Base-by-base conservation (phyloP, 1,140 invertebrate genomes). In the Mycetomoellerius zeteki region DNA sequence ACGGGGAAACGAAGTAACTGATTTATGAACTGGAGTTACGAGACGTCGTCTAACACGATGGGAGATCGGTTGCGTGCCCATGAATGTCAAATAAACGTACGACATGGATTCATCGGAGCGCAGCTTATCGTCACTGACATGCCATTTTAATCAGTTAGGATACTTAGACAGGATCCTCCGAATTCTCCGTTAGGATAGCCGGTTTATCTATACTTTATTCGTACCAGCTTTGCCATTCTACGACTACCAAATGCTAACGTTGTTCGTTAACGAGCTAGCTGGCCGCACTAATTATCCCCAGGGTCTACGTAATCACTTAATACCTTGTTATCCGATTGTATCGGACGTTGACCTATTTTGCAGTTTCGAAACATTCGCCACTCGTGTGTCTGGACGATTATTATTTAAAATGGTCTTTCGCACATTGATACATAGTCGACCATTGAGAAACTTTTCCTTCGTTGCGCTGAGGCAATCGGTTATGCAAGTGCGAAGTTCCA, bases 301-400 rank as follows among this genome's bases (percentile, higher is more conserved):
- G 88, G 67, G 88, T 85, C 54, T 67, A 86, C 67, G 76, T 89
- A 88, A 89, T 89, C 88, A 72, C 88, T 90, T 90, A 90, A 90
- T 90, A 86, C 84, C 73, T 86, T 89, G 88, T 89, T 90, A 90
- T 90, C 88, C 71, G 71, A 88, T 89, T 89, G 84, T 72, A 86
- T 86, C 60, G 76, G 84, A 50, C 85, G 85, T 89, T 89, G 88
- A 89, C 88, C 80, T 64, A 75, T 89, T 90, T 89, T 86, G 71
- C 76, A 69, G 47, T 88, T 90, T 90, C 88, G 73, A 89, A 89
- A 89, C 60, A 86, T 62, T 71, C 24, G 67, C 33, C 10, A 37
- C 19, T 43, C 64, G 21, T 54, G 62, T 82, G 80, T 73, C 80
- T 24, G 69, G 27, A 47, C 16, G 54, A 84, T 84, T 73, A 60